phyloP scores from a whole-genome alignment of 2,888 invertebrate species.

The Dorcus parallelipipedus region DNA sequence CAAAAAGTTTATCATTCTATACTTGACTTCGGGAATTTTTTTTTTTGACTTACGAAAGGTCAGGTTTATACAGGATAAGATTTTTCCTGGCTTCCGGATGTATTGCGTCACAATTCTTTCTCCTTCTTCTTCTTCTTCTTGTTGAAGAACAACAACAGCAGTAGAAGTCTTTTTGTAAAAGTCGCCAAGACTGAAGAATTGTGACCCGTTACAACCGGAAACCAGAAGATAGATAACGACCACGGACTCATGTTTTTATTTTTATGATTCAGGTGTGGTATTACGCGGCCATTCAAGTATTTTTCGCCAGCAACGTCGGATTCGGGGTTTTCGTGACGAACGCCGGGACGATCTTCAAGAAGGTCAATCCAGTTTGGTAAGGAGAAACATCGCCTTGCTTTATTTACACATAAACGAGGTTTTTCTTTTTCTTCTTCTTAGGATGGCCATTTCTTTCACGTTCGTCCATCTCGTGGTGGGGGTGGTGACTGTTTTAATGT shows the following conservation, averaged over 20 bases:
- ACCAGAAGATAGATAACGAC: no score
- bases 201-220: no score
- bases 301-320: slow-evolving; percentile 62
- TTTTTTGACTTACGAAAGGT: no score
- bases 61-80: no score
- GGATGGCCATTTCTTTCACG: slow-evolving; percentile 59
- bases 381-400: slow-evolving; percentile 16
- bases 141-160: no score
- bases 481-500: slow-evolving; percentile 57
- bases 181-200: no score
- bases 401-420: background rate
- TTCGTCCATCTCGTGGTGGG: slow-evolving; percentile 57
- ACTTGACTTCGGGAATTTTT: no score
- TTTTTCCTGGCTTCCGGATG: no score
- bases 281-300: slow-evolving; percentile 60
- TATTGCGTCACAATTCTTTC: no score
- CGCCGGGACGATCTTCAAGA: slow-evolving; percentile 61
- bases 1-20: background rate
- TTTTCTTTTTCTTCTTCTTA: slow-evolving; percentile 31
- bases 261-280: slow-evolving; percentile 55
- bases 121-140: no score
- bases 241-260: no score
- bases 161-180: no score
- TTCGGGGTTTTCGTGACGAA: slow-evolving; percentile 63
- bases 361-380: slow-evolving; percentile 66